phyloP scores from a whole-genome alignment of 2,113 vertebrate genomes.

The Stomatorhinus ivindoensis region DNA sequence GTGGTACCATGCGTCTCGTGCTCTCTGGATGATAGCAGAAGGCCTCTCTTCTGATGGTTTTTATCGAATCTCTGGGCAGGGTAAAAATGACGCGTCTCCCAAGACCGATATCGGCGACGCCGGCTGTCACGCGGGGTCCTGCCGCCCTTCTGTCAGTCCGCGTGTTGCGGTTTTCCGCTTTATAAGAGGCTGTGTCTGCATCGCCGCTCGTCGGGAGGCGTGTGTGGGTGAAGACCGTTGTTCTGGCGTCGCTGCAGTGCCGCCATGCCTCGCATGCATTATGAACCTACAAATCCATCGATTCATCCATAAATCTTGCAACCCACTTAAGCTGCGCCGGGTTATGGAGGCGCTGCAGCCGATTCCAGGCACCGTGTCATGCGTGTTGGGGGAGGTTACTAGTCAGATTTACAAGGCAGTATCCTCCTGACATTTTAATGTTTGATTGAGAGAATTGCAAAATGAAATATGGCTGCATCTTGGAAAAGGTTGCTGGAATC shows the following conservation, averaged over 20 bases:
- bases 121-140: background rate
- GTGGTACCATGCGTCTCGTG: background rate
- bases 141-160: background rate
- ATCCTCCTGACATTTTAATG: background rate
- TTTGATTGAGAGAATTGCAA: background rate
- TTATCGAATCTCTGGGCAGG: background rate
- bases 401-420: background rate
- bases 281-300: background rate
- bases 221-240: background rate
- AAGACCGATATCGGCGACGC: background rate
- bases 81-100: background rate
- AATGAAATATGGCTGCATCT: background rate
- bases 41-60: background rate
- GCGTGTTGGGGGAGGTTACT: background rate
- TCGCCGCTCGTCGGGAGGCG: background rate
- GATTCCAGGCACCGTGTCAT: background rate
- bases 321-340: background rate
- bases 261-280: background rate
- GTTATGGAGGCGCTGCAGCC: background rate
- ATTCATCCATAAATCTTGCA: background rate
- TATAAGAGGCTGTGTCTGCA: background rate
- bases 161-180: background rate
- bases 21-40: background rate
- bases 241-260: background rate
- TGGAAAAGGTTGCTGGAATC: background rate